A percentile compares a stretch with the other conserved stretches of the same genome.
These are phyloP conservation scores for Thamnophis elegans DNA, from an alignment of 2,797 vertebrate genomes.

Conservation along the genomic window DNA sequence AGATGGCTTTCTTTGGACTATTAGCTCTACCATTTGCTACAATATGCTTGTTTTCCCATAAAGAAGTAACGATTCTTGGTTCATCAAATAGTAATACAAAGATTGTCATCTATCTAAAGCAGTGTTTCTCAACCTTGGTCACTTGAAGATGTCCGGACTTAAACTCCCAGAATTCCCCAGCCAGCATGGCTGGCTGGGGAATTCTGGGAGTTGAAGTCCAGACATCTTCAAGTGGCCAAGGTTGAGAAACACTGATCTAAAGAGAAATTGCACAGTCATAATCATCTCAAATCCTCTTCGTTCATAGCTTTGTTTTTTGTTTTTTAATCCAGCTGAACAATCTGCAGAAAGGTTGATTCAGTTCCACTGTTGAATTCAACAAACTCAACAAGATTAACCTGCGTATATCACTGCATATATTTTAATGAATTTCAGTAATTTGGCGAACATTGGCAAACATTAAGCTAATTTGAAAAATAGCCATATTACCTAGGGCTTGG, in stretches of 20 bases:
- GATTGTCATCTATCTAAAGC: conserved; percentile 3
- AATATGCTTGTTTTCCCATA: conserved; percentile 17
- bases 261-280: not conserved
- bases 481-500: not conserved
- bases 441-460: not conserved
- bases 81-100: conserved; percentile 12
- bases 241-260: too few species aligned
- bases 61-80: not conserved
- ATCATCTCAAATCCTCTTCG: not conserved
- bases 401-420: not conserved
- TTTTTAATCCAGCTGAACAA: not conserved
- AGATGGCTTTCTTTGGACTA: conserved; percentile 19
- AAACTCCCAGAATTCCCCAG: too few species aligned
- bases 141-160: too few species aligned
- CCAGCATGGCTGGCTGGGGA: too few species aligned
- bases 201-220: too few species aligned
- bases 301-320: not conserved
- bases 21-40: conserved; percentile 29
- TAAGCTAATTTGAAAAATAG: not conserved
- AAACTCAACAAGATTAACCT: not conserved
- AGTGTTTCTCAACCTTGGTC: too few species aligned
- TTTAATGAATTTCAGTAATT: not conserved
- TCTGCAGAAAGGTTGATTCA: not conserved
- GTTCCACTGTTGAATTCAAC: not conserved
- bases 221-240: too few species aligned